Conservation (phyloP, 2,797 vertebrate species). For the Crypturellus tataupa region DNA sequence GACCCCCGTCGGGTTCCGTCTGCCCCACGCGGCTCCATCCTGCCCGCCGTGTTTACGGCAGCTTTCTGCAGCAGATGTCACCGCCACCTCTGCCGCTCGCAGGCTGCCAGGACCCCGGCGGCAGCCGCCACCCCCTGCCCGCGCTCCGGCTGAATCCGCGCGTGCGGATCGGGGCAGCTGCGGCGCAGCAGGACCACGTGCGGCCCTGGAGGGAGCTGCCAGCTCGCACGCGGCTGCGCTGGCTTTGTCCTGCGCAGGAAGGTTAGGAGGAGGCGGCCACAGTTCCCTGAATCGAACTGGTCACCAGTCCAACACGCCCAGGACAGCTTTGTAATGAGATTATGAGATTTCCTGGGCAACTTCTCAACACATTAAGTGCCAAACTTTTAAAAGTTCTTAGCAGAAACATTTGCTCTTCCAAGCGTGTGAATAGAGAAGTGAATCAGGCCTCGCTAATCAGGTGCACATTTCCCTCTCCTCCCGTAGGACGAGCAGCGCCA, state of each 20-base stretch:
- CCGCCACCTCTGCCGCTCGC: background rate
- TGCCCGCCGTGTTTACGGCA: background rate
- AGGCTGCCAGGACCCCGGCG: background rate
- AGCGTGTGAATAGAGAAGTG: background rate
- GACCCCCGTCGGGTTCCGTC: background rate
- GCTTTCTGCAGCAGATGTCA: background rate
- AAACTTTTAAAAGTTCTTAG: background rate
- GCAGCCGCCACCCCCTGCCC: background rate
- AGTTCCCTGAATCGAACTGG: background rate
- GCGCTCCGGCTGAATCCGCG: background rate
- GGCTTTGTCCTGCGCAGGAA: background rate
- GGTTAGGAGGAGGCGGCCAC: background rate
- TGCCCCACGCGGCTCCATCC: background rate
- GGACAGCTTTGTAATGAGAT: background rate
- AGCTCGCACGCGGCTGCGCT: background rate
- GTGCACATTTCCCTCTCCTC: background rate
- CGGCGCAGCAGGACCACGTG: background rate
- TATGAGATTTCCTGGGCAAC: background rate
- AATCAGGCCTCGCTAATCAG: background rate
- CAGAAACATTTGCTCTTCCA: slow-evolving; percentile 2
- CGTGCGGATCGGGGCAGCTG: background rate
- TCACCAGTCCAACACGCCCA: background rate
- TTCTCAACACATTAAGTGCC: background rate
- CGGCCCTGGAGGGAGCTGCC: background rate
- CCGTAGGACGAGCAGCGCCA: background rate